These are phyloP conservation scores for Drosophila nigromelanica DNA, from an alignment of 1,140 invertebrate genomes.

Conservation along the genomic window DNA sequence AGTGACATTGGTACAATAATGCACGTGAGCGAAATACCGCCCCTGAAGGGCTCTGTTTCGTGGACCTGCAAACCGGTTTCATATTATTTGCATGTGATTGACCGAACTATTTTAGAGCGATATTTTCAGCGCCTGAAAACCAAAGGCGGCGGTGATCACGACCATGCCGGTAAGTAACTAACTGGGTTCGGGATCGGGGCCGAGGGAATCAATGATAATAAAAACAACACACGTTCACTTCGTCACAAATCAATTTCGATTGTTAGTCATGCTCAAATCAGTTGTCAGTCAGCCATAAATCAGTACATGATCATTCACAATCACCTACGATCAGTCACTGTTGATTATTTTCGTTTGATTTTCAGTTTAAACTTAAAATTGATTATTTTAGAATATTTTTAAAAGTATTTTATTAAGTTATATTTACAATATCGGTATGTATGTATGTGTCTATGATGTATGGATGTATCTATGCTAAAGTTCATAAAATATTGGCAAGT, in stretches of 20 bases:
- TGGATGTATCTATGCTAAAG: no score
- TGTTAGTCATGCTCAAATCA: constrained; percentile 7
- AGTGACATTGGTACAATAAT: constrained; percentile 99
- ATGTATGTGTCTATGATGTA: no score
- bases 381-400: neutral
- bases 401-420: neutral
- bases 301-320: constrained; percentile 26
- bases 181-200: neutral
- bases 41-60: constrained; percentile 96
- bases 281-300: constrained; percentile 19
- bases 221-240: constrained; percentile 23
- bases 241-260: constrained; percentile 17
- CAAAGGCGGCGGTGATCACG: constrained; percentile 89
- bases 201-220: constrained; percentile 9
- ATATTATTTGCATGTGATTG: constrained; percentile 98
- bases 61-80: constrained; percentile 99
- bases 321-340: constrained; percentile 20
- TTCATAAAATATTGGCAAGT: no score
- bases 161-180: constrained; percentile 76
- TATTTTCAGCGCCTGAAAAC: constrained; percentile 97
- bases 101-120: constrained; percentile 97
- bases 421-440: no score
- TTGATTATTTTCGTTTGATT: constrained; percentile 1
- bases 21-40: constrained; percentile 98
- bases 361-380: neutral